Conservation (phyloP, 2,888 invertebrate species). For the Schizotus pectinicornis region DNA sequence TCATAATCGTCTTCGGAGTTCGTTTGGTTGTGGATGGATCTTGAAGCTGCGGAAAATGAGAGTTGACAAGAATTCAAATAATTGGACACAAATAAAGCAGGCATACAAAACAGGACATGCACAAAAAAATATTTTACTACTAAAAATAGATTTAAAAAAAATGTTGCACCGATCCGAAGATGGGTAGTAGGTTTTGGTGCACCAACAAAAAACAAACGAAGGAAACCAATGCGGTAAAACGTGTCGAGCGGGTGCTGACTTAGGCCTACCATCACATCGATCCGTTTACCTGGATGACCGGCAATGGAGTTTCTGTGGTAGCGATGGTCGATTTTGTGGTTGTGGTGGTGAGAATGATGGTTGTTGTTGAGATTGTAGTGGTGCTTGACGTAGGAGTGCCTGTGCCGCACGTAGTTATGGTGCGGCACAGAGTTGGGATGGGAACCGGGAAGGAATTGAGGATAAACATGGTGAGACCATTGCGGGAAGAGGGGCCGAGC, state of each 20-base stretch:
- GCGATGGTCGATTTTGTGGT: conserved; percentile 65
- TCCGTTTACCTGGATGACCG: conserved; percentile 64
- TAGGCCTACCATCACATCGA: too few species aligned
- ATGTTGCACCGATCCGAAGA: too few species aligned
- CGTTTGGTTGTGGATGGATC: conserved; percentile 59
- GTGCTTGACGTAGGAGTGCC: conserved; percentile 62
- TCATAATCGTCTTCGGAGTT: conserved; percentile 84
- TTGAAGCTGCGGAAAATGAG: conserved; percentile 40
- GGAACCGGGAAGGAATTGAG: conserved; percentile 91
- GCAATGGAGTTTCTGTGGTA: conserved; percentile 67
- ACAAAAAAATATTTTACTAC: not conserved
- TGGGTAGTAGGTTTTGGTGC: not conserved
- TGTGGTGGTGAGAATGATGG: conserved; percentile 66
- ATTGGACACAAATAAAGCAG: conserved; percentile 4
- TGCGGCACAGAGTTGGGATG: conserved; percentile 74
- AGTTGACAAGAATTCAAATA: not conserved
- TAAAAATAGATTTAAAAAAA: too few species aligned
- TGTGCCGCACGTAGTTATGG: conserved; percentile 56
- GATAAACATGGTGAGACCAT: conserved; percentile 95
- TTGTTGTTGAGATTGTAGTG: conserved; percentile 67
- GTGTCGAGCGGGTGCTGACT: conserved; percentile 6
- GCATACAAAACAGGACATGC: not conserved
- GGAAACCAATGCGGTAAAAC: not conserved
- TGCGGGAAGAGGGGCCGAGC: conserved; percentile 89
- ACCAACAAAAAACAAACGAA: not conserved